Percentiles rank a stretch among this genome's conserved stretches.
Conservation (phyloP, 2,797 vertebrate species). For the Sarcoramphus papa region DNA sequence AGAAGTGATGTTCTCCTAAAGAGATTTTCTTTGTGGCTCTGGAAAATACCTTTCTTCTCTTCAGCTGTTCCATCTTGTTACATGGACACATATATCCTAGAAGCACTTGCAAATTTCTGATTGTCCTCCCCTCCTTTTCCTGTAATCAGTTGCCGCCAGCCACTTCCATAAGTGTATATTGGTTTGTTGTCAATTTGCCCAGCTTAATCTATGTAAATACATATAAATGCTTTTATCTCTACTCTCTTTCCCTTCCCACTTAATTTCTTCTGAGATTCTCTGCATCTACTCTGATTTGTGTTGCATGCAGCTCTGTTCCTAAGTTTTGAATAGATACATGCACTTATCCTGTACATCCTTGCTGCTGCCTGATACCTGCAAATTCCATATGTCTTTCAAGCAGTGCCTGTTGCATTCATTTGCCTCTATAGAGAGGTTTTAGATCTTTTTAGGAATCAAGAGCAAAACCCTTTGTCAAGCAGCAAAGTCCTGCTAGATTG, state of each 20-base stretch:
- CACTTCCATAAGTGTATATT: constrained; percentile 1
- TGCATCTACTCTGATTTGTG: background rate
- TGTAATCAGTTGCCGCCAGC: background rate
- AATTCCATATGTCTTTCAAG: background rate
- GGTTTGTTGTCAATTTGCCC: background rate
- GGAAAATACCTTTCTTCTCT: background rate
- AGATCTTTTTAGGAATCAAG: background rate
- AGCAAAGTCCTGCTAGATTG: background rate
- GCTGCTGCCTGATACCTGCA: background rate
- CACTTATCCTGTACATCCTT: background rate
- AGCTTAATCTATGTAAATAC: constrained; percentile 31
- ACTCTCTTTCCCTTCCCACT: background rate
- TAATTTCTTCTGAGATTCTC: background rate
- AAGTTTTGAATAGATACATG: background rate
- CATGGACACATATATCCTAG: background rate
- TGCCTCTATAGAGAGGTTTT: background rate
- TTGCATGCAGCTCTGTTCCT: background rate
- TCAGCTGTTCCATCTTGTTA: background rate
- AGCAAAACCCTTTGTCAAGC: background rate
- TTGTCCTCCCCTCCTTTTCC: background rate
- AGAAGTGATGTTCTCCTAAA: background rate
- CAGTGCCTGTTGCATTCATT: background rate
- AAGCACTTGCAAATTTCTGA: background rate
- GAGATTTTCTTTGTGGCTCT: background rate
- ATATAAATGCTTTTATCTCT: constrained; percentile 21